These are phyloP conservation scores for Hypocryptadius cinnamomeus DNA, from an alignment of 2,113 vertebrate genomes.

Conservation along the genomic window DNA sequence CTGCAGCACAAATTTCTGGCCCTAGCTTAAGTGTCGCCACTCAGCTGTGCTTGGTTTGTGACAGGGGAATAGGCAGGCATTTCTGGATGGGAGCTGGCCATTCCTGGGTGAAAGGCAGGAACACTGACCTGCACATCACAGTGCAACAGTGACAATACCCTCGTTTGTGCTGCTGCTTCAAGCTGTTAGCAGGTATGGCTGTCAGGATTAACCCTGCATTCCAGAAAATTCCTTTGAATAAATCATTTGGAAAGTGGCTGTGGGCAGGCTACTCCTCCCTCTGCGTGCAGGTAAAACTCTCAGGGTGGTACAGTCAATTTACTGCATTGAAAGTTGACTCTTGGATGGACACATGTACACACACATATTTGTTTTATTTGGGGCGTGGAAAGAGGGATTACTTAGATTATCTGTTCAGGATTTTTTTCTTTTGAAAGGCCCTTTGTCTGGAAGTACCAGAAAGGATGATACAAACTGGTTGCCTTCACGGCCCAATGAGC, in stretches of 20 bases:
- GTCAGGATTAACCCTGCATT: neutral
- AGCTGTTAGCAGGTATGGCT: neutral
- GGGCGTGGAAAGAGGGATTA: constrained; percentile 43
- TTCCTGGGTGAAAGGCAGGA: neutral
- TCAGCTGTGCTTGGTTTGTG: neutral
- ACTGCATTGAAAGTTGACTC: constrained; percentile 27
- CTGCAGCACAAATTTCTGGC: neutral
- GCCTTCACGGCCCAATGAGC: constrained; percentile 49
- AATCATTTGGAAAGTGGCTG: neutral
- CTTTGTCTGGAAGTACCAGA: constrained; percentile 69
- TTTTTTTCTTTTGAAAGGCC: constrained; percentile 61
- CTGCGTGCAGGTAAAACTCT: constrained; percentile 54
- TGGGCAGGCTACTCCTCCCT: neutral
- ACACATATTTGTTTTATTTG: constrained; percentile 49
- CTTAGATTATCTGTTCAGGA: constrained; percentile 29
- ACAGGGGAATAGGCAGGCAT: fast-evolving
- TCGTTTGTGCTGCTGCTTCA: neutral
- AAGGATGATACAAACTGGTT: constrained; percentile 64
- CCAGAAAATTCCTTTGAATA: neutral
- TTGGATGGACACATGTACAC: neutral
- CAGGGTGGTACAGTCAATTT: constrained; percentile 64
- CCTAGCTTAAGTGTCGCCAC: neutral
- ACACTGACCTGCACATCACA: fast-evolving
- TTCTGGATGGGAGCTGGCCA: neutral
- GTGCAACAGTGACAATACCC: neutral